phyloP scores from a whole-genome alignment of 2,113 vertebrate species.

The Oncorhynchus mykiss region DNA sequence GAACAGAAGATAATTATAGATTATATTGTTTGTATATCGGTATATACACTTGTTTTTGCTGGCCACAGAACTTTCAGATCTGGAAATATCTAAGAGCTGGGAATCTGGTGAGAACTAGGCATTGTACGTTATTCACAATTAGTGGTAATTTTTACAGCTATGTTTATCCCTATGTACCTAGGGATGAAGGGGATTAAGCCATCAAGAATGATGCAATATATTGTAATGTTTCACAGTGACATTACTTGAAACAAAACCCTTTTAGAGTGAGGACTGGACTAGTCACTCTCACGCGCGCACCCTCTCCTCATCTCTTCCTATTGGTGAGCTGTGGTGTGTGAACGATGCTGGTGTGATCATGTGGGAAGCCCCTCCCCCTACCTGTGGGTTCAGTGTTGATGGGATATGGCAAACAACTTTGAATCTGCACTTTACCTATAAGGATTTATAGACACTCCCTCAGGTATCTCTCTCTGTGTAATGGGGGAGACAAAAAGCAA shows the following conservation, averaged over 20 bases:
- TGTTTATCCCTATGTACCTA: background rate
- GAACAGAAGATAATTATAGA: background rate
- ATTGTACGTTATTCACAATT: background rate
- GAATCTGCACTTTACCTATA: constrained; percentile 51
- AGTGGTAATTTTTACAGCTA: background rate
- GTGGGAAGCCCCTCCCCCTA: constrained; percentile 41
- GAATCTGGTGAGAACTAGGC: background rate
- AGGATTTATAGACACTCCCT: too few relatives aligned
- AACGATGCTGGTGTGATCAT: constrained; percentile 54
- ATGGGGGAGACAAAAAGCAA: too few relatives aligned
- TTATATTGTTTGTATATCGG: background rate
- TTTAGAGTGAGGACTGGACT: too few relatives aligned
- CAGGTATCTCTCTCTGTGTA: too few relatives aligned
- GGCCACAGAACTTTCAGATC: background rate
- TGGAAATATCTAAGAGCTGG: background rate
- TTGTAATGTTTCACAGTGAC: too few relatives aligned
- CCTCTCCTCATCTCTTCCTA: constrained; percentile 20
- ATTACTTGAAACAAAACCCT: too few relatives aligned
- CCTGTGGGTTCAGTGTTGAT: constrained; percentile 56
- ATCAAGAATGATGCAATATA: too few relatives aligned
- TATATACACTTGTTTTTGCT: background rate
- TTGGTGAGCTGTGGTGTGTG: constrained; percentile 33
- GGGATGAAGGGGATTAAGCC: background rate
- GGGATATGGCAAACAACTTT: constrained; percentile 62
- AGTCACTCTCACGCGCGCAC: too few relatives aligned